Percentiles rank a stretch among this genome's conserved stretches.
Evolutionary conservation across 2,888 invertebrate genomes (phyloP).

Genomic region (Dyspetes luteomarginatus): DNA sequence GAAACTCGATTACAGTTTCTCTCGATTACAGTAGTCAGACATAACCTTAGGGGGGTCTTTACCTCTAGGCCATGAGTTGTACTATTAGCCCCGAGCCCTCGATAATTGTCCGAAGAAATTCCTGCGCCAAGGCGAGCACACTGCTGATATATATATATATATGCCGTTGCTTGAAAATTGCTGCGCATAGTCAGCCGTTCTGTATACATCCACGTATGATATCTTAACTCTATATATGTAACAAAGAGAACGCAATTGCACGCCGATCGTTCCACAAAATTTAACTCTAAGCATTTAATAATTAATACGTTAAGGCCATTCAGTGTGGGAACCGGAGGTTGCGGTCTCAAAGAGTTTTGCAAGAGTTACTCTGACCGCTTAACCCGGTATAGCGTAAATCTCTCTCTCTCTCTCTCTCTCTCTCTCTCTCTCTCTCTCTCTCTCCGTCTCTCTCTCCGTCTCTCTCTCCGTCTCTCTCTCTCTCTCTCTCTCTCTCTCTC

Average conservation of each 20-base stretch:
- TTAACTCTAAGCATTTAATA: constrained; percentile 78
- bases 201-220: background rate
- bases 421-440: background rate
- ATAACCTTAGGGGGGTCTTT: background rate
- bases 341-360: constrained; percentile 72
- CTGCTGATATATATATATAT: background rate
- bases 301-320: constrained; percentile 77
- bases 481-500: background rate
- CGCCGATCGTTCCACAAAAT: constrained; percentile 79
- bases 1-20: constrained; percentile 35
- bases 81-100: constrained; percentile 48
- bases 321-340: constrained; percentile 81
- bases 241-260: constrained; percentile 42
- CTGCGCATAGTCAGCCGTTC: constrained; percentile 5
- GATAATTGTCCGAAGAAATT: constrained; percentile 64
- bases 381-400: constrained; percentile 62
- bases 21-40: constrained; percentile 41
- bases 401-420: background rate
- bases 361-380: constrained; percentile 65
- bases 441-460: background rate
- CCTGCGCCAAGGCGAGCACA: constrained; percentile 16
- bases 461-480: background rate
- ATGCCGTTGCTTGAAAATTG: constrained; percentile 47
- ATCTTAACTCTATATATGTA: constrained; percentile 12
- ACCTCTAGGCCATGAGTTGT: constrained; percentile 37